Evolutionary conservation across 2,888 invertebrate species (phyloP), one percentile per base, ranked within the genome.

Genomic region (Diaphora mendica): DNA sequence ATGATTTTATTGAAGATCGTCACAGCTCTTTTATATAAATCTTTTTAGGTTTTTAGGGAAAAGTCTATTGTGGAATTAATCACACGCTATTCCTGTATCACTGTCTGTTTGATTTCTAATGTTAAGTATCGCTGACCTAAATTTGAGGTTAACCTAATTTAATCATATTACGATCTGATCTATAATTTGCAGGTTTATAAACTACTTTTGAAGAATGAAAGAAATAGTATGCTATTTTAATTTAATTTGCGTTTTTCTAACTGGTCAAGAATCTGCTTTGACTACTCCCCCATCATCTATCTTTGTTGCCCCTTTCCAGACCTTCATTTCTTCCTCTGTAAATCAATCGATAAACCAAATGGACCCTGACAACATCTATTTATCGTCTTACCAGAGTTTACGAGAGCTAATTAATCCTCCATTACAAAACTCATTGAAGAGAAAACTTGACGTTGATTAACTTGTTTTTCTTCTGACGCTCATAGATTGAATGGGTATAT

Each of bases 381-480:
- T 17, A 30, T 30, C 30, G 62, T 17, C 59, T 13, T 26, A 13
- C 26, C 15, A 26, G n/a, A 59, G 26, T 11, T 26, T 17, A 62
- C 15, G 15, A 26, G 30, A 62, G 30, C 0, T 62, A 62, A 30
- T 62, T 30, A 30, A 59, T 30, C 26, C 15, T 30, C 15, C 26
- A 62, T 62, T 30, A 62, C 13, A 62, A 30, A 4, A 62, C 30
- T 62, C 30, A 26, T 26, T 30, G 44, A 26, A 66, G 42, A 9
- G n/a, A 20, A 42, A 30, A 30, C 42, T 66, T 30, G n/a, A 26
- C 42, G 26, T 30, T 44, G 66, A 66, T 66, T 66, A 30, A 44
- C 20, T 44, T 66, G 26, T 66, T 66, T 51, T 66, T 66, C 8
- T 66, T 44, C 66, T 44, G 44, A 26, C n/a, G 42, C 39, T 26